phyloP scores from a whole-genome alignment of 2,797 vertebrate genomes.

The Acanthopagrus latus region DNA sequence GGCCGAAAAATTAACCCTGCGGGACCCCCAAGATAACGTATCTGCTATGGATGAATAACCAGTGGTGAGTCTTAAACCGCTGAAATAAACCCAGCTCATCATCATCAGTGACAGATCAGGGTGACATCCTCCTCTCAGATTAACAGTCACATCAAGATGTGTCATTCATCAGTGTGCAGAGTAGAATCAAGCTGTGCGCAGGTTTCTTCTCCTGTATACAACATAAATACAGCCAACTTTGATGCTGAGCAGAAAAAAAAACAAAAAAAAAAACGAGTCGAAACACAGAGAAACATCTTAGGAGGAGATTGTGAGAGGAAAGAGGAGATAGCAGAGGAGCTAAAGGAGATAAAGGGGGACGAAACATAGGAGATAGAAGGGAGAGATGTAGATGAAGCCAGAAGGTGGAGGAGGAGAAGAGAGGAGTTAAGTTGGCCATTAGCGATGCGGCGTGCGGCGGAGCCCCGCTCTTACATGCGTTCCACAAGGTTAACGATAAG shows the following conservation, averaged over 20 bases:
- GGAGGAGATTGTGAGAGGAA: conserved; percentile 19
- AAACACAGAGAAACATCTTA: conserved; percentile 6
- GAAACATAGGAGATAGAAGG: conserved; percentile 58
- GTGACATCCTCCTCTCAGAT: conserved; percentile 27
- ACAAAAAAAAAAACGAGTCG: neutral
- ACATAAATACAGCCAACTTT: neutral
- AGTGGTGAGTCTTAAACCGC: conserved; percentile 25
- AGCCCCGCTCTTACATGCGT: conserved; percentile 79
- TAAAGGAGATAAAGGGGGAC: conserved; percentile 29
- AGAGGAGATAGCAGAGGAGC: conserved; percentile 13
- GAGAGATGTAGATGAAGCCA: conserved; percentile 72
- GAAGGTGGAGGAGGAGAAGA: conserved; percentile 75
- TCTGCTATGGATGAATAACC: conserved; percentile 9
- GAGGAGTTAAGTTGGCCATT: conserved; percentile 85
- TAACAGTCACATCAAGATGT: conserved; percentile 32
- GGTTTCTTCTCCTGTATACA: neutral
- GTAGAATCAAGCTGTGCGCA: conserved; percentile 17
- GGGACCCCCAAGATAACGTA: conserved; percentile 44
- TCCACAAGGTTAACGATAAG: conserved; percentile 91
- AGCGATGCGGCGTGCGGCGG: conserved; percentile 80
- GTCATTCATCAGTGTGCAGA: conserved; percentile 32
- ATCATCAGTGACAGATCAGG: conserved; percentile 42
- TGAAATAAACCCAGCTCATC: conserved; percentile 26
- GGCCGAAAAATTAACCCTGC: conserved; percentile 50
- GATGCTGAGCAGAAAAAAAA: neutral